Percentiles rank a stretch among this genome's conserved stretches.
These are phyloP conservation scores for Apis florea DNA, from an alignment of 1,140 invertebrate genomes.

Conservation along the genomic window DNA sequence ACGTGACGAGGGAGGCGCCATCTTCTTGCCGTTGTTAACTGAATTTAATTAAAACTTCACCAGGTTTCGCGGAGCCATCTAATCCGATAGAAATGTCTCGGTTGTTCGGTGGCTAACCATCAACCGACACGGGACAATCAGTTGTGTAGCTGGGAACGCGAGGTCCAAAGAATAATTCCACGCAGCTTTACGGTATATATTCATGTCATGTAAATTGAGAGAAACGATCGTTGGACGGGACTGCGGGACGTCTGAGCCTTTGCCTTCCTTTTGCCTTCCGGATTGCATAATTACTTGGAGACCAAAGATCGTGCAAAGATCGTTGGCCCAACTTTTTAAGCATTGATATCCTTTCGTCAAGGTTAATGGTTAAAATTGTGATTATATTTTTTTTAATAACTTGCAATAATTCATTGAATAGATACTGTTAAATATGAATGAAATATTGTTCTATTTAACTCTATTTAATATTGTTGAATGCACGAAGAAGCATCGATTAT, in stretches of 20 bases:
- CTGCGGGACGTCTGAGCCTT: background rate
- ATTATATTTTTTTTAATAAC: too few species aligned
- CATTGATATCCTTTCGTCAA: too few species aligned
- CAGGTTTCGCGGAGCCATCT: background rate
- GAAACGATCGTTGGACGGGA: conserved; percentile 2
- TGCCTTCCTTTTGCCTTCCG: background rate
- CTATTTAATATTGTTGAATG: too few species aligned
- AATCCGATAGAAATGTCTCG: conserved; percentile 33
- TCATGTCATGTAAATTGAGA: conserved; percentile 27
- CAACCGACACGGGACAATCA: conserved; percentile 12
- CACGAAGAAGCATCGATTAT: too few species aligned
- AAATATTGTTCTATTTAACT: too few species aligned
- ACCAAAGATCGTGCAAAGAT: too few species aligned
- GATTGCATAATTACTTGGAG: background rate
- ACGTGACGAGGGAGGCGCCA: background rate
- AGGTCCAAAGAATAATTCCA: conserved; percentile 10
- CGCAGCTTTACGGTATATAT: conserved; percentile 11
- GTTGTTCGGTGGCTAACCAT: conserved; percentile 8
- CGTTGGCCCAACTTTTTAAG: too few species aligned
- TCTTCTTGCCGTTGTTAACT: conserved; percentile 10
- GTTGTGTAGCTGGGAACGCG: background rate
- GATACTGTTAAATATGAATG: too few species aligned
- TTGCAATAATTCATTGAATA: too few species aligned
- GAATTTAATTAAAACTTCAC: conserved; percentile 29
- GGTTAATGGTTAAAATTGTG: too few species aligned